Conservation (phyloP, 2,113 vertebrate species). For the Dromas ardeola region DNA sequence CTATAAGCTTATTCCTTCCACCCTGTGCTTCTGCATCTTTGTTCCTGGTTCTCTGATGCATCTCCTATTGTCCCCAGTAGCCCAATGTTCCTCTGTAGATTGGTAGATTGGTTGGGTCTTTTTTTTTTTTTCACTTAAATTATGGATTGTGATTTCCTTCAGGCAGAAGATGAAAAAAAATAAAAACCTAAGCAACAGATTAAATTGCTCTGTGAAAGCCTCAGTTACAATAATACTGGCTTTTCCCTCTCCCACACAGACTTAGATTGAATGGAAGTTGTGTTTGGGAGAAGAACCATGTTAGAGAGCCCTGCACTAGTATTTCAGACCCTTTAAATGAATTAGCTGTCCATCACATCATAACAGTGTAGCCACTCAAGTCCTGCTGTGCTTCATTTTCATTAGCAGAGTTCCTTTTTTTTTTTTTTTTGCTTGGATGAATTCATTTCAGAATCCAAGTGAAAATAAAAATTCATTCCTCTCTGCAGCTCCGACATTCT, state of each 20-base stretch:
- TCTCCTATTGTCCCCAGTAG: constrained; percentile 9
- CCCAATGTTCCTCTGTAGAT: neutral
- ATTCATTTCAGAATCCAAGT: neutral
- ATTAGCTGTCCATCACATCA: neutral
- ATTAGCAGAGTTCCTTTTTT: neutral
- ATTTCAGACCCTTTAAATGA: neutral
- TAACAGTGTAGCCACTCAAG: neutral
- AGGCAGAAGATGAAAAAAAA: neutral
- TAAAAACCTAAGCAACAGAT: neutral
- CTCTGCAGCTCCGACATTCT: neutral
- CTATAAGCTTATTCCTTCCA: neutral
- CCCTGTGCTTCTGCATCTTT: neutral
- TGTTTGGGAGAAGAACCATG: neutral
- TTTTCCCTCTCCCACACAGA: neutral
- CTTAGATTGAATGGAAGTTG: neutral
- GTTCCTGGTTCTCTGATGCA: neutral
- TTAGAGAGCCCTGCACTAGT: neutral
- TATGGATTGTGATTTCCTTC: neutral
- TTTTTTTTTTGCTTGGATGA: neutral
- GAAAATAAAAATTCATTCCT: neutral
- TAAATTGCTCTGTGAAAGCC: neutral
- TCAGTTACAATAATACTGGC: neutral
- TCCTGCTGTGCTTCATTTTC: neutral
- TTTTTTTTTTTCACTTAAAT: neutral
- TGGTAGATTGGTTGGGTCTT: neutral